Conservation (phyloP, 92 coral and sea anemone genomes). For the Chrysogorgia sp. region DNA sequence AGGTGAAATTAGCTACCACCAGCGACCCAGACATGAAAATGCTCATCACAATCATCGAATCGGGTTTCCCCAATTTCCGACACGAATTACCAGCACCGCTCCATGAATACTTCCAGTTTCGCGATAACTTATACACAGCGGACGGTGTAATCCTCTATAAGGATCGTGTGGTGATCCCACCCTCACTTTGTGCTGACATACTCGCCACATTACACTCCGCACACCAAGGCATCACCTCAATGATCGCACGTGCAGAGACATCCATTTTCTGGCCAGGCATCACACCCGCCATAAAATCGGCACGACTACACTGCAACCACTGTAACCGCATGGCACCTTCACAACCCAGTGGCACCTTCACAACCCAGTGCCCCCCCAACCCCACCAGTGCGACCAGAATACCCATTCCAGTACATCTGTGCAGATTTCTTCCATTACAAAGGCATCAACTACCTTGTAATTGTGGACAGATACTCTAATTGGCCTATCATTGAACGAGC, state of each 20-base stretch:
- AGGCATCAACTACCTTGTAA: constrained; percentile 41
- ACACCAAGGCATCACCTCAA: no score
- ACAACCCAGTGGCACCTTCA: no score
- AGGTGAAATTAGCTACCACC: constrained; percentile 15
- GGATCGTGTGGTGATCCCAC: constrained; percentile 46
- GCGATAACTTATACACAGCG: constrained; percentile 8
- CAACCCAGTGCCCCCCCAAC: constrained; percentile 38
- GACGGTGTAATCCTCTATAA: constrained; percentile 34
- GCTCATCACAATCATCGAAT: background rate
- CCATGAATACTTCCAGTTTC: constrained; percentile 18
- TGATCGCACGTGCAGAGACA: no score
- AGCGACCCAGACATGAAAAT: constrained; percentile 6
- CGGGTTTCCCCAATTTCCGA: constrained; percentile 16
- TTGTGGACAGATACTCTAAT: constrained; percentile 6
- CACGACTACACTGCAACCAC: background rate
- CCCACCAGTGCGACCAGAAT: constrained; percentile 11
- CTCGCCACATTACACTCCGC: no score
- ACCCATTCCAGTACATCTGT: constrained; percentile 66
- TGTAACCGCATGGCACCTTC: constrained; percentile 41
- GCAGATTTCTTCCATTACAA: constrained; percentile 59
- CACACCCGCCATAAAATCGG: constrained; percentile 20
- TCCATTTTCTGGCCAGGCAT: constrained; percentile 8
- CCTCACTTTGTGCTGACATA: constrained; percentile 8
- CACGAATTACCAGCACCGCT: constrained; percentile 53
- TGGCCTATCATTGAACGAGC: constrained; percentile 32